phyloP scores from a whole-genome alignment of 1,140 invertebrate species.

The Macrocentrus cingulum region DNA sequence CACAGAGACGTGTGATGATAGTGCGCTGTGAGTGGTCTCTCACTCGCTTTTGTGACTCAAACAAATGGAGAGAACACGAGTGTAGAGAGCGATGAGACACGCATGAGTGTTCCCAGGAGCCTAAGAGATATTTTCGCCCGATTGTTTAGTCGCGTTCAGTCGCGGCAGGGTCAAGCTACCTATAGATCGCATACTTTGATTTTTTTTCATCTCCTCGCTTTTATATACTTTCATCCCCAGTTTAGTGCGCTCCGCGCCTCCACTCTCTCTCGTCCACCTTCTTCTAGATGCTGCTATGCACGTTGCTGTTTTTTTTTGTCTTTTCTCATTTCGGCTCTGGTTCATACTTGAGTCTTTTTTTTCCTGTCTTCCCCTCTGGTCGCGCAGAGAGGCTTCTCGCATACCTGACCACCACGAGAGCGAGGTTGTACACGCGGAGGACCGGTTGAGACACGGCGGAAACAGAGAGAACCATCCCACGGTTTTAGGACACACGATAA shows the following conservation, averaged over 20 bases:
- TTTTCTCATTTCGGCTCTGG: slow-evolving; percentile 25
- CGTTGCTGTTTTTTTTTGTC: slow-evolving; percentile 24
- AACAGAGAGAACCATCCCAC: not conserved
- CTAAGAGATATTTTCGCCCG: slow-evolving; percentile 46
- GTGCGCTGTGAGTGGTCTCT: slow-evolving; percentile 14
- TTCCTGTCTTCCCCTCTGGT: slow-evolving; percentile 9
- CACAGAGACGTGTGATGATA: slow-evolving; percentile 18
- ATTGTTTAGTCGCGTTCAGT: slow-evolving; percentile 48
- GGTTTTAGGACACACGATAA: slow-evolving; percentile 12
- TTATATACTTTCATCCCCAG: not conserved
- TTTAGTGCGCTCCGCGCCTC: too few relatives aligned
- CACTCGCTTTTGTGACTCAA: slow-evolving; percentile 1
- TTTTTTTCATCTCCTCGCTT: slow-evolving; percentile 10
- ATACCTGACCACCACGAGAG: slow-evolving; percentile 55
- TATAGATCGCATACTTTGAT: slow-evolving; percentile 1
- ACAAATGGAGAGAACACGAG: slow-evolving; percentile 25
- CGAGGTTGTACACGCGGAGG: slow-evolving; percentile 30
- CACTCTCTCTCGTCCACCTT: not conserved
- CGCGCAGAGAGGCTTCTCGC: slow-evolving; percentile 45
- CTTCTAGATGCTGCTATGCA: not conserved
- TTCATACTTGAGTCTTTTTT: slow-evolving; percentile 20
- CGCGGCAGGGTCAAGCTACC: slow-evolving; percentile 34
- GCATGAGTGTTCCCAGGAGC: slow-evolving; percentile 46
- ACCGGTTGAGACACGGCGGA: not conserved
- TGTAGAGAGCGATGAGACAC: slow-evolving; percentile 28